Conservation (phyloP, 2,113 vertebrate species). For the Climacteris rufus region DNA sequence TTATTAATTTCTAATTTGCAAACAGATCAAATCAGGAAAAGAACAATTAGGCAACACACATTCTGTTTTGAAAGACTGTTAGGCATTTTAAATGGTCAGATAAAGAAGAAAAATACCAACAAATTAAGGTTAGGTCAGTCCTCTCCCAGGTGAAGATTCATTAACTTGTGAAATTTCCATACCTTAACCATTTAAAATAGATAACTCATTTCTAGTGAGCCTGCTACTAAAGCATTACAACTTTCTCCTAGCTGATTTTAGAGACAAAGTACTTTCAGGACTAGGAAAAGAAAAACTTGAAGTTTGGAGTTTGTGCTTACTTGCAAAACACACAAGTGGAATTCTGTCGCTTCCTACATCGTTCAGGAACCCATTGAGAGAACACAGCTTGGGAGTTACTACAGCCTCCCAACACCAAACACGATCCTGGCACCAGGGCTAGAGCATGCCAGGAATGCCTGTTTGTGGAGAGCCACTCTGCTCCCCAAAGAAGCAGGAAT, state of each 20-base stretch:
- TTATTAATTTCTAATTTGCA: not conserved
- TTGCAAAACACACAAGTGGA: not conserved
- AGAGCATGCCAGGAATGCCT: not conserved
- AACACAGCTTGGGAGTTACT: not conserved
- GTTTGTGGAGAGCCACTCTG: not conserved
- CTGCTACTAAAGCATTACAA: not conserved
- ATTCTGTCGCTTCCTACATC: not conserved
- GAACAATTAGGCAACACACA: not conserved
- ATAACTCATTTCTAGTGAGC: not conserved
- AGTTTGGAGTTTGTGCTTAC: not conserved
- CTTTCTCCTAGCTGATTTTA: not conserved
- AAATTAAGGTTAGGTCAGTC: not conserved
- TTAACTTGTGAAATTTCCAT: not conserved
- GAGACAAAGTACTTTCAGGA: not conserved
- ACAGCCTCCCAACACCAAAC: not conserved
- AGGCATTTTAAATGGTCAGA: not conserved
- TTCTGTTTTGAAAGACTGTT: not conserved
- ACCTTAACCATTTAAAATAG: not conserved
- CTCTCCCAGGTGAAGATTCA: not conserved
- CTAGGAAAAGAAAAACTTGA: not conserved
- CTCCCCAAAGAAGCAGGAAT: constrained; percentile 30
- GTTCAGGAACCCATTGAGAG: not conserved
- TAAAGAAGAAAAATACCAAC: not conserved
- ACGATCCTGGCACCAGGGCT: not conserved
- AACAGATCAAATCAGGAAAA: not conserved